phyloP scores from a whole-genome alignment of 2,113 vertebrate genomes.

The Hystrix cristata region DNA sequence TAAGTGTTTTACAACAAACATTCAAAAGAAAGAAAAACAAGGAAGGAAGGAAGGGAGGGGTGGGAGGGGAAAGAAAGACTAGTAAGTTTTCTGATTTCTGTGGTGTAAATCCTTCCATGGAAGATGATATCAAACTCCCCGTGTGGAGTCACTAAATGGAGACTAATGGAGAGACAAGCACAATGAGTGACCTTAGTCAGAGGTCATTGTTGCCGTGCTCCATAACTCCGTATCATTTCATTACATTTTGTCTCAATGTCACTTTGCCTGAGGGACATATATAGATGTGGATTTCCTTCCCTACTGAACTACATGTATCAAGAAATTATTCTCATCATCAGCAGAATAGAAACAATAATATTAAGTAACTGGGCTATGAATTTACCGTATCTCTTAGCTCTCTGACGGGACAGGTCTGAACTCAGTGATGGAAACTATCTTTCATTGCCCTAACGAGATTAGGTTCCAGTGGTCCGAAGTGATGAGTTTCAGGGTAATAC shows the following conservation, averaged over 20 bases:
- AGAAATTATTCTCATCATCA: background rate
- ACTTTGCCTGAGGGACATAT: background rate
- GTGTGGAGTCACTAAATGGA: background rate
- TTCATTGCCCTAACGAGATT: background rate
- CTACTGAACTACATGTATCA: background rate
- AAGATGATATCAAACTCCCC: background rate
- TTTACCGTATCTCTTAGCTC: background rate
- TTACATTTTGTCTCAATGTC: background rate
- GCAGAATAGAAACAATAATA: background rate
- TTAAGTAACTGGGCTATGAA: background rate
- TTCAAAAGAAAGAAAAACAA: background rate
- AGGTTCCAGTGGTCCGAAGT: background rate
- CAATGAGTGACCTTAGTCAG: background rate
- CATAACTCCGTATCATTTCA: background rate
- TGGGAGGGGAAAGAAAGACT: background rate
- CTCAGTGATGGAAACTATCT: background rate
- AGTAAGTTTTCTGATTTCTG: background rate
- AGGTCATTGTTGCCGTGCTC: background rate
- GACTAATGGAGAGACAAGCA: background rate
- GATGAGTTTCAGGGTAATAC: background rate
- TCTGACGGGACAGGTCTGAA: background rate
- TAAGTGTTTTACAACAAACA: background rate
- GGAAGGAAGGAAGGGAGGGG: background rate
- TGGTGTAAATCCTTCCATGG: background rate
- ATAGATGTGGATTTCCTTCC: background rate